Evolutionary conservation across 2,797 vertebrate species (phyloP).

Genomic region (Arctocebus calabarensis): DNA sequence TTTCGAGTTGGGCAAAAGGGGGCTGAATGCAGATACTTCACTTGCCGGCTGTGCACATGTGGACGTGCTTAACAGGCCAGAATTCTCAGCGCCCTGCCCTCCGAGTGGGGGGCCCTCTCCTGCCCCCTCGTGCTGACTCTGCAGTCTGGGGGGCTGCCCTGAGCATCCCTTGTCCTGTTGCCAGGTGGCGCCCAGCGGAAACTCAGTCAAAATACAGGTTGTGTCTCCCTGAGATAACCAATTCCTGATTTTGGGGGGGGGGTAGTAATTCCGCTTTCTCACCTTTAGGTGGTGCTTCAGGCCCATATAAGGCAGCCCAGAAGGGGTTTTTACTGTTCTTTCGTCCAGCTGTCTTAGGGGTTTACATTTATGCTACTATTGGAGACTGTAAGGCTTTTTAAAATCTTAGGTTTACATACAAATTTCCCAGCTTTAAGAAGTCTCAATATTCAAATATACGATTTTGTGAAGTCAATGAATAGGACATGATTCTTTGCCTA

Average conservation of each 20-base stretch:
- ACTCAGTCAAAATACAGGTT: background rate
- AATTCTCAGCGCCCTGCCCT: accelerated
- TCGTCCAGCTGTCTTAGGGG: background rate
- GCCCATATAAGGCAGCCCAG: background rate
- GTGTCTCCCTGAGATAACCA: background rate
- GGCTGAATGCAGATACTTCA: accelerated
- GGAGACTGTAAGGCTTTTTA: background rate
- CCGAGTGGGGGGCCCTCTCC: no score
- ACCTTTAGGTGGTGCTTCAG: conserved; percentile 3
- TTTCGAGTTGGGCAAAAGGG: accelerated
- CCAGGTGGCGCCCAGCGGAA: background rate
- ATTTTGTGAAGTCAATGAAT: background rate
- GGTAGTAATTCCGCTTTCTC: background rate
- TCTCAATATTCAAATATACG: background rate
- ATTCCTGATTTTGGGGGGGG: accelerated
- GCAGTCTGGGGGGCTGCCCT: background rate
- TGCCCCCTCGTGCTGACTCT: background rate
- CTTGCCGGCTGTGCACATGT: accelerated
- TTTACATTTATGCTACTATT: background rate
- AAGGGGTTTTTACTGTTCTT: accelerated
- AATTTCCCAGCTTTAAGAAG: conserved; percentile 39
- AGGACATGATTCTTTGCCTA: background rate
- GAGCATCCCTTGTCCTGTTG: no score
- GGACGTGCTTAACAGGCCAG: no score
- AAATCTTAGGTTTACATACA: background rate